Conservation (phyloP, 92 coral and sea anemone genomes). For the Porites cylindrica region DNA sequence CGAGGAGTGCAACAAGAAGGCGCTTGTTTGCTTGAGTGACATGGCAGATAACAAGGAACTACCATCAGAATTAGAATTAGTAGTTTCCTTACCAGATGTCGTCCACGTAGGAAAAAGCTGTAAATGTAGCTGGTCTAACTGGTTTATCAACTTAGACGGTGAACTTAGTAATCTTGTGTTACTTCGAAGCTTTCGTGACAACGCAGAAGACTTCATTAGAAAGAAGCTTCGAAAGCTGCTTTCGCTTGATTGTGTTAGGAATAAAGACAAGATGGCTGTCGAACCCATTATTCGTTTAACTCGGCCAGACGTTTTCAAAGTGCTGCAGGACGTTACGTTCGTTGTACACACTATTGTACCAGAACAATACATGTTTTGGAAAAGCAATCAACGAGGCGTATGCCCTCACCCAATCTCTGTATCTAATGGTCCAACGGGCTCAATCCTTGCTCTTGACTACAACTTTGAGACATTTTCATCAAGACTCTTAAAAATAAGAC, state of each 20-base stretch:
- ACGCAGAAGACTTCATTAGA: too few species aligned
- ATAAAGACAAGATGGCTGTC: constrained; percentile 73
- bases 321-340: constrained; percentile 36
- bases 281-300: constrained; percentile 62
- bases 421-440: constrained; percentile 48
- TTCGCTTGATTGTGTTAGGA: constrained; percentile 61
- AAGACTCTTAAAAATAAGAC: constrained; percentile 39
- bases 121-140: constrained; percentile 14
- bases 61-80: too few species aligned
- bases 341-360: constrained; percentile 68
- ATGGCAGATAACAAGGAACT: constrained; percentile 25
- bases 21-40: constrained; percentile 5
- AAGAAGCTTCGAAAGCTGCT: too few species aligned
- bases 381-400: constrained; percentile 49
- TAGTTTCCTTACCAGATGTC: too few species aligned
- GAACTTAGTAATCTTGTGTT: not conserved
- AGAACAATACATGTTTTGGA: constrained; percentile 72
- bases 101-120: too few species aligned
- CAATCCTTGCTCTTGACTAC: constrained; percentile 58
- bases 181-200: too few species aligned
- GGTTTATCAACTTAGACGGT: not conserved
- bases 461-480: constrained; percentile 46
- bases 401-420: constrained; percentile 68
- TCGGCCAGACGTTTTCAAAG: constrained; percentile 26
- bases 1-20: constrained; percentile 53